Evolutionary conservation across 2,797 vertebrate genomes (phyloP).

Genomic region (Toxotes lorentzi): DNA sequence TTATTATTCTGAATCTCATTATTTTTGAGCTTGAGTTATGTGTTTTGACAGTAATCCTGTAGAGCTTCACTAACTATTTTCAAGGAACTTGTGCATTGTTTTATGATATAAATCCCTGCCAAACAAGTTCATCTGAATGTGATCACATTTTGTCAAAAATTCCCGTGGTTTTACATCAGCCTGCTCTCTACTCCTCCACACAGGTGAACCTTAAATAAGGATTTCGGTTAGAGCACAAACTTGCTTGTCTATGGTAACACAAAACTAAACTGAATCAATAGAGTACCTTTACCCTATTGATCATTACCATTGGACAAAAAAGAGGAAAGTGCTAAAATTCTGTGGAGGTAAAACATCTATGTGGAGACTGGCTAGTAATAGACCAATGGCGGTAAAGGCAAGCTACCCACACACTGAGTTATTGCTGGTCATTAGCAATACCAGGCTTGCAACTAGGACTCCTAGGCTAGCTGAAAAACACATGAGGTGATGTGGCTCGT

Average conservation of each 20-base stretch:
- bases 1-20: conserved; percentile 5
- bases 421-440: not conserved
- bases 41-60: not conserved
- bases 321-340: not conserved
- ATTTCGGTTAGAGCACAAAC: not conserved
- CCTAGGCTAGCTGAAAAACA: too few relatives aligned
- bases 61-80: not conserved
- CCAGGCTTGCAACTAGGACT: too few relatives aligned
- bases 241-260: not conserved
- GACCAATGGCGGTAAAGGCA: not conserved
- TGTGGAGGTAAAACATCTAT: not conserved
- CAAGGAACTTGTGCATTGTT: not conserved
- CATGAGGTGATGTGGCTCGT: too few relatives aligned
- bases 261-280: conserved; percentile 10
- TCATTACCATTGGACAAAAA: conserved; percentile 7
- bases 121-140: not conserved
- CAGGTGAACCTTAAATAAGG: not conserved
- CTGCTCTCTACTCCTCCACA: not conserved
- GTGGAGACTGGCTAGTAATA: not conserved
- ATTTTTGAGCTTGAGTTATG: conserved; percentile 3
- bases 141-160: not conserved
- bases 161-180: not conserved
- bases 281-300: not conserved
- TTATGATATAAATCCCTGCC: not conserved
- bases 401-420: not conserved